Percentiles rank a stretch among this genome's conserved stretches.
Evolutionary conservation across 2,888 invertebrate genomes (phyloP).

Genomic region (Mythimna lalbum): DNA sequence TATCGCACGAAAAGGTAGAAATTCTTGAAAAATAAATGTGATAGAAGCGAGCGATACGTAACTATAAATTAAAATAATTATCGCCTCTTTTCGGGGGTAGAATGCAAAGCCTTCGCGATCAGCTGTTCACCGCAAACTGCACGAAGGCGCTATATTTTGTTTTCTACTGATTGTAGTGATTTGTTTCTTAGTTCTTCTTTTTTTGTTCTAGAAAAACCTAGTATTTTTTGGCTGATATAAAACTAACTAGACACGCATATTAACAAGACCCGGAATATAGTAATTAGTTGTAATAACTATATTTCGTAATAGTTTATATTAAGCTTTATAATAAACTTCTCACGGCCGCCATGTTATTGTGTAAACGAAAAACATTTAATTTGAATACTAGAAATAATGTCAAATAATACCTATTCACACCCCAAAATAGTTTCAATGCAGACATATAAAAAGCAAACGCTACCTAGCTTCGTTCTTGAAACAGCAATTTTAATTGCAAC

Average conservation of each 20-base stretch:
- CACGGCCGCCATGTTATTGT: neutral
- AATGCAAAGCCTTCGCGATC: conserved; percentile 69
- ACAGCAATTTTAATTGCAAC: conserved; percentile 86
- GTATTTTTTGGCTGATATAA: neutral
- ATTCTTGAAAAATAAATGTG: conserved; percentile 67
- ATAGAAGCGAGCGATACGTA: conserved; percentile 63
- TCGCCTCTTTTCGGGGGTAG: conserved; percentile 80
- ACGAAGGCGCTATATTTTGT: conserved; percentile 55
- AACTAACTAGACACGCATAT: neutral
- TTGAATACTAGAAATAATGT: neutral
- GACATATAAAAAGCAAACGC: conserved; percentile 40
- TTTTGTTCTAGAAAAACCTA: neutral
- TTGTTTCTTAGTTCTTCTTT: conserved; percentile 33
- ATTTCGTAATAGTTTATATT: neutral
- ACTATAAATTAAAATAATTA: conserved; percentile 85
- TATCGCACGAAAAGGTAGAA: conserved; percentile 57
- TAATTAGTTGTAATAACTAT: neutral
- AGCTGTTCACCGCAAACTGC: conserved; percentile 47
- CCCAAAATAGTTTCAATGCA: conserved; percentile 26
- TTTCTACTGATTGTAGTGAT: conserved; percentile 58
- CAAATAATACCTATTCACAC: conserved; percentile 7
- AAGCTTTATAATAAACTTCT: neutral
- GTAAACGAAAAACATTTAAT: neutral
- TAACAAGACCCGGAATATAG: too few species aligned
- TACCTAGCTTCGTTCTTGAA: conserved; percentile 59